Evolutionary conservation across 1,140 invertebrate genomes (phyloP), one percentile per base, ranked within the genome.

Genomic region (Formica selysi): DNA sequence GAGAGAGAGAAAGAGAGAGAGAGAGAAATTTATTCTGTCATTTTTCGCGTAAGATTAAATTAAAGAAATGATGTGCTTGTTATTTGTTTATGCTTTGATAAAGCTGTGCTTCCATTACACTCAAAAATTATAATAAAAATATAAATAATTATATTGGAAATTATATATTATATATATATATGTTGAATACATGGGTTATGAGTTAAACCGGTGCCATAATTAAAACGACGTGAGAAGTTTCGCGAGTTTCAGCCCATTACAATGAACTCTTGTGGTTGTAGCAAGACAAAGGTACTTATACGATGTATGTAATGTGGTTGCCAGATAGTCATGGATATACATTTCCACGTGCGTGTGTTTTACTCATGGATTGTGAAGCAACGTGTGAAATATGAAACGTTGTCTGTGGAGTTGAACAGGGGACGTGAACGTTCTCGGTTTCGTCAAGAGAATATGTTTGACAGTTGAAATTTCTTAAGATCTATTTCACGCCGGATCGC

Each of bases 231-330:
- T 65, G 48, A 59, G 48, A 41, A 80, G 22, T 22, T 80, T 57
- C 65, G 64, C 36, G 51, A 57, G 38, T 80, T 80, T 70, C 48
- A 80, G 78, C 65, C 48, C 59, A 80, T 80, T 70, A 80, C 36
- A 80, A 80, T 57, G 36, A 80, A 80, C 65, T 48, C 48, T 70
- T 26, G 64, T 51, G 78, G 32, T 68, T 51, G 62, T 59, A 29
- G 36, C 48, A 16, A 80, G 78, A 70, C 78, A 70, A 59, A 80
- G 36, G 51, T 70, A 80, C 70, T 80, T 51, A 57, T 57, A 70
- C 36, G 64, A 44, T 10, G 54, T 36, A 57, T 57, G 13, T 54
- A 79, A 68, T 36, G 61, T 26, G 64, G 65, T 70, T 80, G 48
- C 65, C 22, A 80, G 44, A 38, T 16, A 26, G 32, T 70, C 68